These are phyloP conservation scores for Eptatretus atami DNA, from an alignment of 2,797 vertebrate genomes.

Conservation along the genomic window DNA sequence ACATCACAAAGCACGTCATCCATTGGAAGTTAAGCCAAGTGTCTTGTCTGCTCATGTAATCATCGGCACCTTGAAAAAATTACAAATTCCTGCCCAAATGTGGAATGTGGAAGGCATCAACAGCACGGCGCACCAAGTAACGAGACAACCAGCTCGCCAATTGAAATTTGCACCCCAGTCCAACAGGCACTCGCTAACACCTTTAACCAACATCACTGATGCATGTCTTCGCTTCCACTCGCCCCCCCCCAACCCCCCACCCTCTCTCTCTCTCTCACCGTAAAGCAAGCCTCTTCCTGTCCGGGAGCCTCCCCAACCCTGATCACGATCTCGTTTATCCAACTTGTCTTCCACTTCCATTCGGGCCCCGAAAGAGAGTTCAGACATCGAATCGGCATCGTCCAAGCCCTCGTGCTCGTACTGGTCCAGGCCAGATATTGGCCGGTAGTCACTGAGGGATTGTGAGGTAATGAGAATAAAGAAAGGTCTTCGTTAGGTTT, in stretches of 20 bases:
- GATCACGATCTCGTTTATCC: slow-evolving; percentile 43
- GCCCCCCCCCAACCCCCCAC: neutral
- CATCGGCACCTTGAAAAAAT: too few species aligned
- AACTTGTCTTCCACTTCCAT: slow-evolving; percentile 54
- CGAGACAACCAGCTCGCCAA: neutral
- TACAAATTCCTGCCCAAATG: too few species aligned
- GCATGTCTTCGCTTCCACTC: neutral
- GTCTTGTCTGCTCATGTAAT: too few species aligned
- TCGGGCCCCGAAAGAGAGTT: slow-evolving; percentile 55
- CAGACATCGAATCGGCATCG: slow-evolving; percentile 47
- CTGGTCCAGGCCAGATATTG: slow-evolving; percentile 50
- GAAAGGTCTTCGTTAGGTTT: too few species aligned
- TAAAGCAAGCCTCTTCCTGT: slow-evolving; percentile 53
- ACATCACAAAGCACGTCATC: too few species aligned
- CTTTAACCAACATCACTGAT: neutral
- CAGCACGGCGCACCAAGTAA: neutral
- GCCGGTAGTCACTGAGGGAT: slow-evolving; percentile 43
- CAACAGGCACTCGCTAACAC: neutral
- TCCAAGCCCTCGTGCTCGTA: slow-evolving; percentile 57
- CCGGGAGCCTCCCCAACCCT: slow-evolving; percentile 21
- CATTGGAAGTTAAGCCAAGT: too few species aligned
- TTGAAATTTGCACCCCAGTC: neutral
- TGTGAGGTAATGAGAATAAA: too few species aligned
- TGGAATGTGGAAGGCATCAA: neutral
- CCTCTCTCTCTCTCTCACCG: slow-evolving; percentile 13